These are phyloP conservation scores for Rutpela maculata DNA, from an alignment of 2,888 invertebrate genomes.

Conservation along the genomic window DNA sequence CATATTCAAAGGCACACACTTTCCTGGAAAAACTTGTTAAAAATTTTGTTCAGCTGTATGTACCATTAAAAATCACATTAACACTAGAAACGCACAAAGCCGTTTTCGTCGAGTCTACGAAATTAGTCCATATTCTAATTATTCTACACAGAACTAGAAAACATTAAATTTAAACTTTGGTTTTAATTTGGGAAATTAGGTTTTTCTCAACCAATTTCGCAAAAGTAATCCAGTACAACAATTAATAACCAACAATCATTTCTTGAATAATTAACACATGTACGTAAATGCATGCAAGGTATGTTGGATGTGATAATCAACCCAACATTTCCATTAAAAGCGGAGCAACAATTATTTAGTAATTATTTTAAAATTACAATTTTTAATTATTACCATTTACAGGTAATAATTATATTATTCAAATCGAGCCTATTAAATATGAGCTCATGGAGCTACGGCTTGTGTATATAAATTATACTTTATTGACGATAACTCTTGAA, in stretches of 20 bases:
- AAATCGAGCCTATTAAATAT: neutral
- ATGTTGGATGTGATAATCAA: neutral
- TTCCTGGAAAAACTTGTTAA: no score
- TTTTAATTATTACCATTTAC: slow-evolving; percentile 21
- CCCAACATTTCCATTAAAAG: slow-evolving; percentile 1
- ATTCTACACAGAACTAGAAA: no score
- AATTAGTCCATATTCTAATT: no score
- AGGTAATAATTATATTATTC: slow-evolving; percentile 12
- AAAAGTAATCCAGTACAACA: neutral
- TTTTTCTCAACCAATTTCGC: neutral
- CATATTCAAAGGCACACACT: no score
- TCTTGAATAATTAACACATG: neutral
- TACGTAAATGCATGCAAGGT: neutral
- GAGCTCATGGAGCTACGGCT: neutral
- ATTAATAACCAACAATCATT: neutral
- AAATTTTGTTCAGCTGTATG: no score
- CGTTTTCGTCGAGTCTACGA: no score
- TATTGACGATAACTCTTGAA: neutral
- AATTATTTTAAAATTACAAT: slow-evolving; percentile 21
- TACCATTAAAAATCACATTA: no score
- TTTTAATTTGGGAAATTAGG: no score
- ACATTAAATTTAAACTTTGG: no score
- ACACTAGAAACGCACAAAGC: no score
- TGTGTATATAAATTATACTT: neutral
- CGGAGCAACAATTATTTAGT: neutral